Evolutionary conservation across 2,113 vertebrate genomes (phyloP).

Genomic region (Arizona elegans): DNA sequence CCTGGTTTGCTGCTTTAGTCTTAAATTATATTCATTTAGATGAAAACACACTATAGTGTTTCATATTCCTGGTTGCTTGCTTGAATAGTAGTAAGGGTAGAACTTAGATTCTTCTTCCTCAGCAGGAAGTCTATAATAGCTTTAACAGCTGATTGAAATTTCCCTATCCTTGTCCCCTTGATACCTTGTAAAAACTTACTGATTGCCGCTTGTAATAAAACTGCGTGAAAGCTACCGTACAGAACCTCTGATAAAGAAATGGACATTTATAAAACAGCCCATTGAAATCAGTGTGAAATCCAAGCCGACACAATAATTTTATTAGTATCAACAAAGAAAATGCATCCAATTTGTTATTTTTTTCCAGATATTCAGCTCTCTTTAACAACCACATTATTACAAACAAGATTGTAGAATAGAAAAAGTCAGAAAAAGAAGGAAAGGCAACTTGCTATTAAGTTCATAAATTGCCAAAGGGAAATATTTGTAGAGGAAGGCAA

Average conservation of each 20-base stretch:
- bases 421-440: not conserved
- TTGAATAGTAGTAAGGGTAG: too few relatives aligned
- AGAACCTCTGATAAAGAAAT: not conserved
- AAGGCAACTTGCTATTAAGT: not conserved
- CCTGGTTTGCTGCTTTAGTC: too few relatives aligned
- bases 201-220: too few relatives aligned
- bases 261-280: not conserved
- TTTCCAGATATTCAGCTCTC: not conserved
- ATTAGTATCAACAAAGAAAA: not conserved
- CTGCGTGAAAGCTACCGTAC: too few relatives aligned
- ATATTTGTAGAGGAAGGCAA: not conserved
- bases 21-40: too few relatives aligned
- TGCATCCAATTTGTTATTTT: not conserved
- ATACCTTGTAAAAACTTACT: too few relatives aligned
- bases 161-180: too few relatives aligned
- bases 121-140: too few relatives aligned
- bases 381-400: not conserved
- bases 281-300: not conserved
- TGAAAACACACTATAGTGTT: too few relatives aligned
- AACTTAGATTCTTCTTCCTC: too few relatives aligned
- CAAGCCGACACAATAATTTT: not conserved
- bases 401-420: not conserved
- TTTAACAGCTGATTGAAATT: too few relatives aligned
- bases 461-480: not conserved
- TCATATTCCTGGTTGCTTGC: too few relatives aligned